These are phyloP conservation scores for Indicator indicator DNA, from an alignment of 2,113 vertebrate species.

Conservation along the genomic window DNA sequence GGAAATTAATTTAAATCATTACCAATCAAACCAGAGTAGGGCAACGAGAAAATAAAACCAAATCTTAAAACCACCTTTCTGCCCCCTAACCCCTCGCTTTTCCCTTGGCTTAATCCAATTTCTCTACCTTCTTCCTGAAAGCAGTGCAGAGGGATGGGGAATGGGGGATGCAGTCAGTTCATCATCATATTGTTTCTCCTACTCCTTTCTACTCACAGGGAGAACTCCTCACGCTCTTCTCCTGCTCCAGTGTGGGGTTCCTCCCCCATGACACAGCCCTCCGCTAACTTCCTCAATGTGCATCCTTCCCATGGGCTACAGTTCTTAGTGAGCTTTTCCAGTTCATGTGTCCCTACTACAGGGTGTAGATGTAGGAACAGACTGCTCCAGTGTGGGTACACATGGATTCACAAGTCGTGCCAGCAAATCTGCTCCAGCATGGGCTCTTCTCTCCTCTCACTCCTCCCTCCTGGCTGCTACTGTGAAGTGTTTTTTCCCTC, in stretches of 20 bases:
- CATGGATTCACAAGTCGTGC: background rate
- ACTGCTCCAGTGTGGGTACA: background rate
- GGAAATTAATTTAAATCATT: background rate
- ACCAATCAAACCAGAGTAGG: background rate
- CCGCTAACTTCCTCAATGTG: background rate
- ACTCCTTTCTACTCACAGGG: background rate
- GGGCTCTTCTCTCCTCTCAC: background rate
- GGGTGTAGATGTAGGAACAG: background rate
- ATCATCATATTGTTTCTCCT: rapidly evolving
- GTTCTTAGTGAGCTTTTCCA: background rate
- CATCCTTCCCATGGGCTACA: background rate
- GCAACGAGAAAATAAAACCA: no score
- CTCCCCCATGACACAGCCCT: background rate
- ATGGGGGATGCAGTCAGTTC: no score
- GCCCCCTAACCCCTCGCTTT: no score
- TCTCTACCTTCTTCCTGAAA: no score
- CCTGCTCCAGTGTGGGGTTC: background rate
- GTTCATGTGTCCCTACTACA: rapidly evolving
- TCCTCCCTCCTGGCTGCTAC: background rate
- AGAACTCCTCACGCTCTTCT: no score
- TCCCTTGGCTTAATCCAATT: no score
- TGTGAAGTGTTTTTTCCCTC: background rate
- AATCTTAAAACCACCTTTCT: no score
- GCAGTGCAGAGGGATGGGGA: no score
- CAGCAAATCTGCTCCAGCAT: background rate